Percentiles rank a stretch among this genome's conserved stretches.
These are phyloP conservation scores for Xenops minutus DNA, from an alignment of 2,797 vertebrate species.

Conservation along the genomic window DNA sequence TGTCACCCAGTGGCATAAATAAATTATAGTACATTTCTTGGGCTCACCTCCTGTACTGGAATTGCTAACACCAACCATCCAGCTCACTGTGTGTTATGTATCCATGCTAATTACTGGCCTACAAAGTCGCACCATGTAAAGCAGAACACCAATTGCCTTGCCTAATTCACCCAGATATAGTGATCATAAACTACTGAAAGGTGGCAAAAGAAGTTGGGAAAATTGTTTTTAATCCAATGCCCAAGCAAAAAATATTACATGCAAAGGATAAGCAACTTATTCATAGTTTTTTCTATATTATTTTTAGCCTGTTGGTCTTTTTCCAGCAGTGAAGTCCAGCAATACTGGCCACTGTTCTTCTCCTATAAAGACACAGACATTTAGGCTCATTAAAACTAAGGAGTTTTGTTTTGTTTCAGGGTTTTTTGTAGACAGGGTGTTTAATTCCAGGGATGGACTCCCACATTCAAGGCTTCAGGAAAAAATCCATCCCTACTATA, in stretches of 20 bases:
- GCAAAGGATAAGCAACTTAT: neutral
- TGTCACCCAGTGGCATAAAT: neutral
- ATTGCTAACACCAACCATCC: neutral
- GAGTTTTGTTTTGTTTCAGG: accelerated
- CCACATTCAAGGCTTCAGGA: neutral
- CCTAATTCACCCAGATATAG: neutral
- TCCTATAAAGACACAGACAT: neutral
- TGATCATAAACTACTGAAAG: neutral
- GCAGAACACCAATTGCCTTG: neutral
- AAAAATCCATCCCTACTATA: neutral
- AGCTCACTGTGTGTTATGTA: neutral
- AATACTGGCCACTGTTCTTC: neutral
- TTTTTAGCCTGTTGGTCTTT: neutral
- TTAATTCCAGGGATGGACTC: neutral
- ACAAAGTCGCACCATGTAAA: neutral
- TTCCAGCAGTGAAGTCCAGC: neutral
- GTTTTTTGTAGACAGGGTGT: neutral
- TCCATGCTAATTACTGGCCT: neutral
- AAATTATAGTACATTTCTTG: neutral
- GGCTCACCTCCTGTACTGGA: neutral
- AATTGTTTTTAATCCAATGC: neutral
- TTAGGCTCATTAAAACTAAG: neutral
- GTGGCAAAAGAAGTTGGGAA: neutral
- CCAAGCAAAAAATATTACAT: neutral
- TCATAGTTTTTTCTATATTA: neutral